Evolutionary conservation across 2,113 vertebrate genomes (phyloP).

Genomic region (Eubucco bourcierii): DNA sequence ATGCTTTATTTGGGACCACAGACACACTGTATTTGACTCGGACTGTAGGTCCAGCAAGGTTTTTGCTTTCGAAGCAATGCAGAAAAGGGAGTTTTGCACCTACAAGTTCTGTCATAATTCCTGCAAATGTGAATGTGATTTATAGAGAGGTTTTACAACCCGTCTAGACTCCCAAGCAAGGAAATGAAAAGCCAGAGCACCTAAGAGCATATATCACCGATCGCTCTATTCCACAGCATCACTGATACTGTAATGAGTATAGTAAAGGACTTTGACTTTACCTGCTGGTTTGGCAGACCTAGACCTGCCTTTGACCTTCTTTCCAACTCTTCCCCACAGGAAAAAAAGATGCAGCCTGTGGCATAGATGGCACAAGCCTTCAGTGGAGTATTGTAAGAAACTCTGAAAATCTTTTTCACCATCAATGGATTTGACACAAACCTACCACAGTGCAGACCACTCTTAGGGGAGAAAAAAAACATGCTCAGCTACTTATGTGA

Average conservation of each 20-base stretch:
- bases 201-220: not conserved
- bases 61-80: not conserved
- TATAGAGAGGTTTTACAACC: not conserved
- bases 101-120: not conserved
- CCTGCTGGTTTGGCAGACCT: not conserved
- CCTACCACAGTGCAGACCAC: not conserved
- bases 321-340: not conserved
- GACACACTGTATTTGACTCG: not conserved
- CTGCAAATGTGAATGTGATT: constrained; percentile 10
- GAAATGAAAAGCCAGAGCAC: not conserved
- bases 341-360: not conserved
- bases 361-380: not conserved
- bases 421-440: not conserved
- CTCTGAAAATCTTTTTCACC: not conserved
- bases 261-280: not conserved
- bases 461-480: not conserved
- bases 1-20: not conserved
- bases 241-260: not conserved
- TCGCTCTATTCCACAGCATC: not conserved
- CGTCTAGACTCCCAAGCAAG: not conserved
- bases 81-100: not conserved
- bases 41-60: not conserved
- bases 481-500: not conserved
- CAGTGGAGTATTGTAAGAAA: not conserved
- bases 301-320: not conserved